Percentiles rank a stretch among this genome's conserved stretches.
Conservation (phyloP, 2,113 vertebrate genomes). For the Elachura formosa region DNA sequence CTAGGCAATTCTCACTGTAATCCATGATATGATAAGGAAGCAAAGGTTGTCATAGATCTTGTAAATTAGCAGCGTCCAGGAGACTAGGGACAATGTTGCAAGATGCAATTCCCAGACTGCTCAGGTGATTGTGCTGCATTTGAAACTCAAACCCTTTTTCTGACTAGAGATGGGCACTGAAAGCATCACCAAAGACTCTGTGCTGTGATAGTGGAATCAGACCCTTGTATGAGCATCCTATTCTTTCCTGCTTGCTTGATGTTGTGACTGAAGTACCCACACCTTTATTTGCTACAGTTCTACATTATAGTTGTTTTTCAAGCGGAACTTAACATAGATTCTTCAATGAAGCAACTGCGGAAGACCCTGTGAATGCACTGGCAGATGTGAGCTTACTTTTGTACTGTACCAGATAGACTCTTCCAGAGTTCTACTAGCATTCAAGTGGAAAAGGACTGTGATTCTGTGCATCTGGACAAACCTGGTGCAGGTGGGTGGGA, state of each 20-base stretch:
- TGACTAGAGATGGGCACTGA: background rate
- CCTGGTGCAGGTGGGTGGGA: rapidly evolving
- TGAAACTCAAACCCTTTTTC: background rate
- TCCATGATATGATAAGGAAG: background rate
- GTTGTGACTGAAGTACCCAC: background rate
- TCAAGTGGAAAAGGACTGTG: background rate
- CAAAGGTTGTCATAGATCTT: rapidly evolving
- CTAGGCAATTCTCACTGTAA: background rate
- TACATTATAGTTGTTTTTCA: background rate
- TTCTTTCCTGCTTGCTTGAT: background rate
- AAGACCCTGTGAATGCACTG: background rate
- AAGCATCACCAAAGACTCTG: background rate
- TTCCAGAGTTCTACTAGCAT: background rate
- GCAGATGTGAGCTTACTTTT: background rate
- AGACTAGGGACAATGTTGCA: background rate
- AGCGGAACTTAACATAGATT: background rate
- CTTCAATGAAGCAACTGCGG: background rate
- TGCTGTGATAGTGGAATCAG: background rate
- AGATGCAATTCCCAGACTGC: background rate
- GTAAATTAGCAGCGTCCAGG: background rate
- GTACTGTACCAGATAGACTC: background rate
- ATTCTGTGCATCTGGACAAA: background rate
- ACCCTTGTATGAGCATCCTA: rapidly evolving
- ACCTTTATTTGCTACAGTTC: background rate
- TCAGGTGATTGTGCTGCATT: background rate